Percentiles rank a stretch among this genome's conserved stretches.
These are phyloP conservation scores for Picathartes gymnocephalus DNA, from an alignment of 2,113 vertebrate genomes.

Conservation along the genomic window DNA sequence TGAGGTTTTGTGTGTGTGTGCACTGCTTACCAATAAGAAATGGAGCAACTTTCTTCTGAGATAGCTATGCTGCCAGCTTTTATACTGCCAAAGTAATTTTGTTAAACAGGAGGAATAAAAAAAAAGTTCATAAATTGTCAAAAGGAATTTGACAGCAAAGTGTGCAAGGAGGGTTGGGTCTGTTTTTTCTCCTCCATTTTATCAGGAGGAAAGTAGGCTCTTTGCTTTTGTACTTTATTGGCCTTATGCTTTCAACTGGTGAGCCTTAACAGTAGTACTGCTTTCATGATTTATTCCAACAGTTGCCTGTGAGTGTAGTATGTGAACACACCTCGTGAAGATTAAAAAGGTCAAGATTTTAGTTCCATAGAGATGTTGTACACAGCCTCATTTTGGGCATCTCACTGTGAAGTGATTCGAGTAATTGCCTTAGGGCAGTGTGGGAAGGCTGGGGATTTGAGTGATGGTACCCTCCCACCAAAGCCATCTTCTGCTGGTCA, in stretches of 20 bases:
- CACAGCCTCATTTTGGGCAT: not conserved
- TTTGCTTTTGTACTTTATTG: not conserved
- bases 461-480: not conserved
- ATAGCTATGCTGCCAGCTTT: not conserved
- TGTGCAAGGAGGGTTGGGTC: conserved; percentile 10
- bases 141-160: conserved; percentile 8
- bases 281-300: not conserved
- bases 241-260: not conserved
- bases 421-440: not conserved
- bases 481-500: not conserved
- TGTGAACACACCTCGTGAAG: not conserved
- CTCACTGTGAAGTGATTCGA: not conserved
- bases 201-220: not conserved
- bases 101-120: not conserved
- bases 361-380: not conserved
- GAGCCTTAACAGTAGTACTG: not conserved
- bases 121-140: not conserved
- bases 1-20: not conserved
- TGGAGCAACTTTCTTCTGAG: not conserved
- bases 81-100: conserved; percentile 6
- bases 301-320: not conserved
- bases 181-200: conserved; percentile 6
- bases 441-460: not conserved
- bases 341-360: not conserved
- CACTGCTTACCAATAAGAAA: conserved; percentile 22